Evolutionary conservation across 2,888 invertebrate species (phyloP).

Genomic region (Eristalis tenax): DNA sequence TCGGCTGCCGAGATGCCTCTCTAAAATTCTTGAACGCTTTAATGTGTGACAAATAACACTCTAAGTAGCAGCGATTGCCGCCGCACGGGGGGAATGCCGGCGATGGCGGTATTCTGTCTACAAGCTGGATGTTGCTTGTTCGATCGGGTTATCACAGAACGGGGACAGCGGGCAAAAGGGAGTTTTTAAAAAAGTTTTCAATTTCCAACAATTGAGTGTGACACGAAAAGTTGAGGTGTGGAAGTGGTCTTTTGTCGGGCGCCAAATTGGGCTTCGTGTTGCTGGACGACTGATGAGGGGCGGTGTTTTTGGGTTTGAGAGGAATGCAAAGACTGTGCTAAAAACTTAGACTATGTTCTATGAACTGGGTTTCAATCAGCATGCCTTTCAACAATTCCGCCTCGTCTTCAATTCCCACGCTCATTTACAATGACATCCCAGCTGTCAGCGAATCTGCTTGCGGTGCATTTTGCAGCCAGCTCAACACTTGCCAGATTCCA

Average conservation of each 20-base stretch:
- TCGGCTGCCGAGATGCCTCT: slow-evolving; percentile 30
- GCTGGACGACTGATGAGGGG: too few species aligned
- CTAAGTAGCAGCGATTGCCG: not conserved
- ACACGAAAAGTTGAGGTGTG: not conserved
- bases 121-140: not conserved
- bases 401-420: too few species aligned
- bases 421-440: too few species aligned
- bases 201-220: not conserved
- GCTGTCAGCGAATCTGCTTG: too few species aligned
- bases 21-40: slow-evolving; percentile 44
- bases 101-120: not conserved
- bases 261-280: not conserved
- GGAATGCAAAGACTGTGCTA: too few species aligned
- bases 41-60: slow-evolving; percentile 1
- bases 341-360: too few species aligned
- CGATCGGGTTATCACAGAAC: not conserved
- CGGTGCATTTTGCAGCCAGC: too few species aligned
- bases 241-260: not conserved
- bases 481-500: too few species aligned
- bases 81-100: not conserved
- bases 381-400: too few species aligned
- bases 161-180: not conserved
- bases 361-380: too few species aligned
- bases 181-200: not conserved
- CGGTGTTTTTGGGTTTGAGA: too few species aligned